phyloP scores from a whole-genome alignment of 2,888 invertebrate genomes.

The Siphlonurus alternatus region DNA sequence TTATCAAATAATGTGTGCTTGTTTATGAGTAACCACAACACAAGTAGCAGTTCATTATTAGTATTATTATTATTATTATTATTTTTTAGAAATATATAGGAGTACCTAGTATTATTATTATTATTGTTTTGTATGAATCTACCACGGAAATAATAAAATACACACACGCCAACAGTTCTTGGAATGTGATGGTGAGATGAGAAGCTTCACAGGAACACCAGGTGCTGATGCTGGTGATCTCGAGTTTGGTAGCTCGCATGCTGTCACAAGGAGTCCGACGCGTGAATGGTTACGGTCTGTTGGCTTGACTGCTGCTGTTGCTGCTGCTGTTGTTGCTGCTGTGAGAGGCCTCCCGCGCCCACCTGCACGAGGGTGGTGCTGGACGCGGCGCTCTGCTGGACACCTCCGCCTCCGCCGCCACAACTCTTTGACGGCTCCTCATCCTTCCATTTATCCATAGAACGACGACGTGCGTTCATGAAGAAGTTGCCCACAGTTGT shows the following conservation, averaged over 20 bases:
- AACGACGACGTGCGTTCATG: slow-evolving; percentile 98
- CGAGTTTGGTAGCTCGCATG: slow-evolving; percentile 15
- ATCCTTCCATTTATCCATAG: slow-evolving; percentile 97
- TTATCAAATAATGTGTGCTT: neutral
- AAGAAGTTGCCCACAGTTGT: slow-evolving; percentile 99
- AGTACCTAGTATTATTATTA: neutral
- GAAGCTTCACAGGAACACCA: slow-evolving; percentile 15
- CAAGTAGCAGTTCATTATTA: neutral
- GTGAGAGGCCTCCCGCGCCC: slow-evolving; percentile 10
- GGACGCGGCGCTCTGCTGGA: slow-evolving; percentile 12
- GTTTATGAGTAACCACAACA: neutral
- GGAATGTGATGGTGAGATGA: neutral
- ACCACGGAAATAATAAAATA: neutral
- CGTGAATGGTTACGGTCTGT: slow-evolving; percentile 8
- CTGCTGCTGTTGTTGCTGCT: slow-evolving; percentile 11
- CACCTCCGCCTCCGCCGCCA: slow-evolving; percentile 9
- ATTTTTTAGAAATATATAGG: neutral
- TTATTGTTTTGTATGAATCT: neutral
- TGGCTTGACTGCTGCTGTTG: slow-evolving; percentile 11
- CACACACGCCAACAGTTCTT: neutral
- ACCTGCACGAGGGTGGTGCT: slow-evolving; percentile 9
- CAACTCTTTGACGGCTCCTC: slow-evolving; percentile 50
- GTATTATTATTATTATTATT: neutral
- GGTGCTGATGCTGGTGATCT: slow-evolving; percentile 13
- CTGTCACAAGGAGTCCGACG: slow-evolving; percentile 17